Base-by-base conservation (phyloP, 2,113 vertebrate genomes). In the Nesoenas mayeri region DNA sequence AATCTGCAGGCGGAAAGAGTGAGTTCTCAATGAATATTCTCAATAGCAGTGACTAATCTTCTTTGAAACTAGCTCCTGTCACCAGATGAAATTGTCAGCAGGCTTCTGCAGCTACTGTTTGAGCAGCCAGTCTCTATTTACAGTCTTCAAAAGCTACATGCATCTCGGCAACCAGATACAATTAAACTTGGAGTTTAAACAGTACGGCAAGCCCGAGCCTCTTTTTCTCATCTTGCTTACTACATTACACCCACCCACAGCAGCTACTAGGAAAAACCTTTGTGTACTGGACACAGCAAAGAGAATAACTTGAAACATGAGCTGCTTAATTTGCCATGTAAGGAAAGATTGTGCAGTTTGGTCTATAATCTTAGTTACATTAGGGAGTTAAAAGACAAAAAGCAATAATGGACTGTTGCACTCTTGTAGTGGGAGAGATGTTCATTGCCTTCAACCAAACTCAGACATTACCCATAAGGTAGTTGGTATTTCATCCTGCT, bases 11-110 rank as follows among this genome's bases (percentile, higher is more conserved):
- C 85, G 90, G 72, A 69, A 73, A 36, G 56, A 91, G 36, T 1
- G n/a, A 75, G 82, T 70, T 92, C 89, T 88, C 85, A 54, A 60
- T 78, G 64, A 86, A 95, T 92, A 73, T 80, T 83, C 88, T 90
- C 82, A 53, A 88, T 53, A 82, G 74, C 71, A 44, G 79, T 34
- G 60, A 80, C 91, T 94, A 61, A 95, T 86, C 72, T 85, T 69
- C 85, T 96, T 90, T 91, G 88, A 88, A 90, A 85, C 48, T 50
- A 74, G 67, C 90, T 78, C 60, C 90, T 94, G 91, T 78, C 94
- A 90, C 22, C 75, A 80, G 82, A 78, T 80, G 71, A 91, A 93
- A 85, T 32, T 80, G 72, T 90, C 90, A 93, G 67, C 79, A 75
- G 81, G 74, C 79, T 93, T 57, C 86, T 95, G 80, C 69, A 85